Evolutionary conservation across 1,140 invertebrate species (phyloP).

Genomic region (Pogonomyrmex barbatus): DNA sequence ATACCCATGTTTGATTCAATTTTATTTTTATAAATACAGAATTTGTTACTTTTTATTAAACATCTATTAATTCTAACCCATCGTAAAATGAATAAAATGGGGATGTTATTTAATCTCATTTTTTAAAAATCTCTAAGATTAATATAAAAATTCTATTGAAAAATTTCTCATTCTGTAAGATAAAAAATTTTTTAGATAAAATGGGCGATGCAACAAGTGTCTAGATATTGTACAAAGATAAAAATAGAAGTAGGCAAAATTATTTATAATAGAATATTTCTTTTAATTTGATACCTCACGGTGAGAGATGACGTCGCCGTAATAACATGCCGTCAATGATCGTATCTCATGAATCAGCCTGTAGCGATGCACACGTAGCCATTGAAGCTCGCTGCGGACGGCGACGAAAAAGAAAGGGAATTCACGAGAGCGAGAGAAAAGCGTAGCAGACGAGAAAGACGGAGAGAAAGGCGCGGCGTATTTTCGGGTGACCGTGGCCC

Average conservation of each 20-base stretch:
- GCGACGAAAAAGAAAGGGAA: conserved; percentile 65
- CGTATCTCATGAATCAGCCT: conserved; percentile 63
- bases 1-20: not conserved
- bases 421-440: conserved; percentile 34
- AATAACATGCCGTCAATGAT: not conserved
- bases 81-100: not conserved
- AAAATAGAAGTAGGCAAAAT: not conserved
- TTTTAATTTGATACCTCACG: conserved; percentile 3
- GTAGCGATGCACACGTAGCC: conserved; percentile 64
- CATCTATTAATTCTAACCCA: not conserved
- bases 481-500: conserved; percentile 84
- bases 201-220: not conserved
- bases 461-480: conserved; percentile 73
- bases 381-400: conserved; percentile 71
- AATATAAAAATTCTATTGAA: not conserved
- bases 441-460: conserved; percentile 17
- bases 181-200: not conserved
- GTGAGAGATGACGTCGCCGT: not conserved
- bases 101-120: not conserved
- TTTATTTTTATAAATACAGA: not conserved
- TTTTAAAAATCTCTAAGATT: not conserved
- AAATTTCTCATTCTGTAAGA: not conserved
- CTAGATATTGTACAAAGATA: not conserved
- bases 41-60: conserved; percentile 15
- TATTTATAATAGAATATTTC: not conserved